Conservation (phyloP, 2,113 vertebrate species). For the Tilapia sparmanii region DNA sequence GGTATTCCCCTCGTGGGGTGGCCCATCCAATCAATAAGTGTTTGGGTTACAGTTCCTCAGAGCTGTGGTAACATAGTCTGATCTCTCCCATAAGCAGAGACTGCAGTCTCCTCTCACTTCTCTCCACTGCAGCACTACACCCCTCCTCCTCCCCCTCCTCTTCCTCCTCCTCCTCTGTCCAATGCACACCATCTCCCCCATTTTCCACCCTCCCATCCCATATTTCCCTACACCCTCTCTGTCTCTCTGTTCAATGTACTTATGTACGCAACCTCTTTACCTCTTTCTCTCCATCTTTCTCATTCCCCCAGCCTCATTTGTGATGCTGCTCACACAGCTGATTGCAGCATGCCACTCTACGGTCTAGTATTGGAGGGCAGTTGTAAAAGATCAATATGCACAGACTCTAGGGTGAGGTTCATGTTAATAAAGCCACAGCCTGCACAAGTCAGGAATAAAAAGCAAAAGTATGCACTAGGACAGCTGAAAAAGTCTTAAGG, state of each 20-base stretch:
- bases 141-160: conserved; percentile 7
- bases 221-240: conserved; percentile 28
- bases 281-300: conserved; percentile 1
- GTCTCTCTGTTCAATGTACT: conserved; percentile 35
- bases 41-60: conserved; percentile 47
- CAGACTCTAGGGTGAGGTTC: neutral
- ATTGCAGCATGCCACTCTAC: conserved; percentile 68
- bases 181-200: conserved; percentile 49
- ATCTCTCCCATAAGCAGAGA: conserved; percentile 67
- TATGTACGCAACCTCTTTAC: conserved; percentile 35
- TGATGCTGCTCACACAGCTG: conserved; percentile 73
- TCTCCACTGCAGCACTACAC: conserved; percentile 69
- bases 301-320: conserved; percentile 58
- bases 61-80: conserved; percentile 60
- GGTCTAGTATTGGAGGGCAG: conserved; percentile 43
- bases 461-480: neutral
- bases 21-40: conserved; percentile 54
- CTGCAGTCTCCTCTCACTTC: conserved; percentile 74
- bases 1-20: conserved; percentile 29
- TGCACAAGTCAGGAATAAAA: neutral
- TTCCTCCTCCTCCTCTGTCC: conserved; percentile 1
- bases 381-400: conserved; percentile 66
- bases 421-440: neutral
- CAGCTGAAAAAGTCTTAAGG: neutral
- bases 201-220: conserved; percentile 40